A percentile compares a stretch with the other conserved stretches of the same genome.
Conservation (phyloP, 2,888 invertebrate genomes). For the Lasioglossum morio region DNA sequence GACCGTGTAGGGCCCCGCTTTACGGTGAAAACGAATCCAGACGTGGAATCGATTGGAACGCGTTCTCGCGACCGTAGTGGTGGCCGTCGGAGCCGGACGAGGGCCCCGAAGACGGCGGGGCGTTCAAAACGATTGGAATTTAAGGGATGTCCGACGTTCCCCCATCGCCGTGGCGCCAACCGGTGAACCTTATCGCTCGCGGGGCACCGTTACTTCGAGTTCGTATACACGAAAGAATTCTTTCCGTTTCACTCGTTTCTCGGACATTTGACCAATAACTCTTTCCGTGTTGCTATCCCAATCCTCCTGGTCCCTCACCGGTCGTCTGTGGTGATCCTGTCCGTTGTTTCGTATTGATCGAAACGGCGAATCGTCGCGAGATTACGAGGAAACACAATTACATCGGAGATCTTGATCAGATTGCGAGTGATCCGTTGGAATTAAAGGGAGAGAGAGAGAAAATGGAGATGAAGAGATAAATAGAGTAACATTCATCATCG, state of each 20-base stretch:
- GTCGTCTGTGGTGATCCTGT: background rate
- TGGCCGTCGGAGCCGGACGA: background rate
- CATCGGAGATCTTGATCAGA: too few relatives aligned
- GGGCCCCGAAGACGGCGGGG: background rate
- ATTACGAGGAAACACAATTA: too few relatives aligned
- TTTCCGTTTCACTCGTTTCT: slow-evolving; percentile 19
- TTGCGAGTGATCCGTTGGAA: background rate
- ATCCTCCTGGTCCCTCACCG: background rate
- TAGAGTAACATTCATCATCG: background rate
- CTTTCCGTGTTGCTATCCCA: background rate
- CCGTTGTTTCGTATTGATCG: background rate
- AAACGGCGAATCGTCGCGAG: background rate
- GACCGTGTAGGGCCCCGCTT: too few relatives aligned
- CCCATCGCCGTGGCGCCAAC: slow-evolving; percentile 68
- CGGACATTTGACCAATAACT: slow-evolving; percentile 2
- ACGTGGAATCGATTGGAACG: background rate
- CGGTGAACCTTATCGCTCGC: slow-evolving; percentile 65
- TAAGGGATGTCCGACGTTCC: slow-evolving; percentile 50
- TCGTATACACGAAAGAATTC: slow-evolving; percentile 35
- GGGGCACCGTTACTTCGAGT: slow-evolving; percentile 62
- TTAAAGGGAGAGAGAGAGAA: background rate
- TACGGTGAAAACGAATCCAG: background rate
- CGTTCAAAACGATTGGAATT: slow-evolving; percentile 55
- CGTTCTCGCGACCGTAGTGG: background rate
- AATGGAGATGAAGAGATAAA: too few relatives aligned